Evolutionary conservation across 1,140 invertebrate species (phyloP), one percentile per base, ranked within the genome.

Genomic region (Daktulosphaira vitifoliae): DNA sequence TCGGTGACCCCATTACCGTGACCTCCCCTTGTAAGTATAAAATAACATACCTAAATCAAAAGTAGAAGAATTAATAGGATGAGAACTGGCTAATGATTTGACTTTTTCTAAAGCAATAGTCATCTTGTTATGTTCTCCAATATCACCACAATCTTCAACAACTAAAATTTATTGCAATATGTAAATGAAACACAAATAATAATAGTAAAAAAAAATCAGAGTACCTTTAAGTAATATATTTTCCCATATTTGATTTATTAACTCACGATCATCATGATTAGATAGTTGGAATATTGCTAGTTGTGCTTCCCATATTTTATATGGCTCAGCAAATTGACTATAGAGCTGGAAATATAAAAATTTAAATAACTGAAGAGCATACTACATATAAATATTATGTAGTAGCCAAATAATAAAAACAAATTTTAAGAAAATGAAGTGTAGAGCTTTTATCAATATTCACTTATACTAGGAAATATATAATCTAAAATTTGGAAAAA

Each of bases 221-320:
- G 73, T 71, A 75, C 82, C 81, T 62, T 79, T 77, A 22, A 81
- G 76, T 48, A 89, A 81, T 37, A 89, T 88, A 71, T 88, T 85
- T 39, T 81, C 82, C 88, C 88, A 90, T 66, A 89, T 88, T 44
- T 81, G 82, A 72, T 90, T 85, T 29, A 89, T 83, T 3, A 90
- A 74, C 46, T 71, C 71, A 73, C 88, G 87, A 68, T 86, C 86
- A 74, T 91, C 87, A 23, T 86, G 86, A 66, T 66, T 66, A 1
- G 88, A 87, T 71, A 88, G 90, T 68, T 90, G 86, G 26, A 92
- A 83, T 69, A 92, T 90, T 1, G 87, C 84, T 42, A 92, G 75
- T 76, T 92, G 88, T 72, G 87, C 90, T 75, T 91, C 88, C 84
- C 87, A 89, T 25, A 91, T 76, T 67, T 85, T 80, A 72, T 88